A percentile compares a stretch with the other conserved stretches of the same genome.
phyloP scores from a whole-genome alignment of 2,888 invertebrate species.

The Galerucella pusilla region DNA sequence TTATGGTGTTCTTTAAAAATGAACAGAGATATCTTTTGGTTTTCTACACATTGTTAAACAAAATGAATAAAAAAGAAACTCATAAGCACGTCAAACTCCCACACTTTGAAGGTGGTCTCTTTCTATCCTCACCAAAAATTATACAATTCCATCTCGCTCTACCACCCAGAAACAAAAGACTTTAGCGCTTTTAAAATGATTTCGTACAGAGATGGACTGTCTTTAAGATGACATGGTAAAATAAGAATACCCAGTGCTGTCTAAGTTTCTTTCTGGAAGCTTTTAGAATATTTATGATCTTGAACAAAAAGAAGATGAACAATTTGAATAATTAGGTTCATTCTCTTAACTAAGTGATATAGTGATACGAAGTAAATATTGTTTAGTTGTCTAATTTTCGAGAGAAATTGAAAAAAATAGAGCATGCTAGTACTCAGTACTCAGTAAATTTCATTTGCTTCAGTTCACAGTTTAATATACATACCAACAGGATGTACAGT shows the following conservation, averaged over 20 bases:
- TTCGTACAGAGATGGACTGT: conserved; percentile 57
- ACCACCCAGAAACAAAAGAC: conserved; percentile 31
- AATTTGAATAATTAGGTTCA: too few species aligned
- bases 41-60: background rate
- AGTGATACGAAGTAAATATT: too few species aligned
- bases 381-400: too few species aligned
- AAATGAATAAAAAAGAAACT: conserved; percentile 49
- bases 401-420: too few species aligned
- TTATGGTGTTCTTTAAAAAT: background rate
- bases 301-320: too few species aligned
- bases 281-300: too few species aligned
- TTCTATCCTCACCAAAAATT: background rate
- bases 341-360: too few species aligned
- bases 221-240: background rate
- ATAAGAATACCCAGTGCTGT: background rate
- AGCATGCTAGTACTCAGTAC: too few species aligned
- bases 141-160: conserved; percentile 6
- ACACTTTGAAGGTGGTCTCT: conserved; percentile 34
- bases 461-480: too few species aligned
- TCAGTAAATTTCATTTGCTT: too few species aligned
- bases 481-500: too few species aligned
- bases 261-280: too few species aligned
- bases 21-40: background rate
- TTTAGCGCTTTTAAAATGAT: conserved; percentile 63
- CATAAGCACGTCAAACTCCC: conserved; percentile 41